phyloP scores from a whole-genome alignment of 2,888 invertebrate genomes.

The Drosophila neoperkinsi region DNA sequence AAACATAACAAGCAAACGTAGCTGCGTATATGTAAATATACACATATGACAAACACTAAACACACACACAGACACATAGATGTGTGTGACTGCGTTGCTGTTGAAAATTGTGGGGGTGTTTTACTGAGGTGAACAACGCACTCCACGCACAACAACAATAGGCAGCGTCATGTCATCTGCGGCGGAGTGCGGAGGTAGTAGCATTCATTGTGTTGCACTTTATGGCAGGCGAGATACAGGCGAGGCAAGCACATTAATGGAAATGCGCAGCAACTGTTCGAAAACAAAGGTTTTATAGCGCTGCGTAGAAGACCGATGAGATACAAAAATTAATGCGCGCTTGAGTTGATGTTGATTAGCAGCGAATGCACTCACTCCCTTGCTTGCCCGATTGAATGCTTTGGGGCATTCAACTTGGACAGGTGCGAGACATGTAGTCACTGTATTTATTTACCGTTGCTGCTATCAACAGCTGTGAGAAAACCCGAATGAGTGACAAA shows the following conservation, averaged over 20 bases:
- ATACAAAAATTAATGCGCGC: constrained; percentile 23
- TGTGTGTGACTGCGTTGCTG: constrained; percentile 10
- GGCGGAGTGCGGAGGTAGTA: constrained; percentile 5
- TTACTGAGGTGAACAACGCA: constrained; percentile 52
- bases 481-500: constrained; percentile 4
- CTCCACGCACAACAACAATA: constrained; percentile 35
- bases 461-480: constrained; percentile 62
- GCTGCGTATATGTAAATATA: constrained; percentile 7
- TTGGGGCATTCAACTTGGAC: constrained; percentile 60
- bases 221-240: constrained; percentile 12
- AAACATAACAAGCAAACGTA: constrained; percentile 4
- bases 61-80: neutral
- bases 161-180: constrained; percentile 15
- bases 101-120: constrained; percentile 51
- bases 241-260: constrained; percentile 11
- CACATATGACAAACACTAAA: neutral
- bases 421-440: constrained; percentile 62
- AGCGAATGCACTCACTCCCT: constrained; percentile 16
- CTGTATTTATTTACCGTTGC: constrained; percentile 51
- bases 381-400: constrained; percentile 11
- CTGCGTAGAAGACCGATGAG: constrained; percentile 38
- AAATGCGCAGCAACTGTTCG: constrained; percentile 38
- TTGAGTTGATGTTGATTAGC: constrained; percentile 30
- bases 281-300: constrained; percentile 20
- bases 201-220: constrained; percentile 35